phyloP scores from a whole-genome alignment of 2,797 vertebrate genomes.

The Pristis pectinata region DNA sequence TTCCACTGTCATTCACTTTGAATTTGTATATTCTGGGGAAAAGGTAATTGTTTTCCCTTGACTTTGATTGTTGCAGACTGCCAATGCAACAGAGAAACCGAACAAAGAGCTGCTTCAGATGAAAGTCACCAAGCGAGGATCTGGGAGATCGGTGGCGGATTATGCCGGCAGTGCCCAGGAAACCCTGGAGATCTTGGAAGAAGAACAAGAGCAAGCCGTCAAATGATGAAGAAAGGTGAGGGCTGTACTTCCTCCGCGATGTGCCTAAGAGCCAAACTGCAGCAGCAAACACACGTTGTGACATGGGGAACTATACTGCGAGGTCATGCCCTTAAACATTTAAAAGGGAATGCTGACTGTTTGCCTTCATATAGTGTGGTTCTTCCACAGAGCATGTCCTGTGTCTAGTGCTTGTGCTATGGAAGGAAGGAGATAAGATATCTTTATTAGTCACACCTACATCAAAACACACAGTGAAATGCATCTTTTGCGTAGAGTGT shows the following conservation, averaged over 20 bases:
- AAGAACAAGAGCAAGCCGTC: neutral
- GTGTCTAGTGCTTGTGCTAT: no score
- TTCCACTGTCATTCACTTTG: neutral
- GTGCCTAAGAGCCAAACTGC: neutral
- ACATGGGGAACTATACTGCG: neutral
- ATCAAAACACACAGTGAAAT: no score
- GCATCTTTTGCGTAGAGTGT: no score
- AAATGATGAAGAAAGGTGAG: conserved; percentile 19
- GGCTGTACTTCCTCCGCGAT: neutral
- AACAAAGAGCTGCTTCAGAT: neutral
- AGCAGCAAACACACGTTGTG: neutral
- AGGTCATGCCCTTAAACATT: no score
- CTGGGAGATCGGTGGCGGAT: no score
- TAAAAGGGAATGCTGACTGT: neutral
- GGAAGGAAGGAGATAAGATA: no score
- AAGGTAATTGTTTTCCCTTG: neutral
- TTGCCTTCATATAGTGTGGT: neutral
- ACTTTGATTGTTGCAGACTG: neutral
- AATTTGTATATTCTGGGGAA: neutral
- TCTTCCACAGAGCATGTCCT: no score
- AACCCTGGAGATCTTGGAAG: neutral
- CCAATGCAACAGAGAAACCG: neutral
- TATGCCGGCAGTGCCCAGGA: neutral
- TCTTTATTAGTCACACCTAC: no score
- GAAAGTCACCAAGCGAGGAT: no score